Evolutionary conservation across 2,113 vertebrate genomes (phyloP).

Genomic region (Psittacus erithacus): DNA sequence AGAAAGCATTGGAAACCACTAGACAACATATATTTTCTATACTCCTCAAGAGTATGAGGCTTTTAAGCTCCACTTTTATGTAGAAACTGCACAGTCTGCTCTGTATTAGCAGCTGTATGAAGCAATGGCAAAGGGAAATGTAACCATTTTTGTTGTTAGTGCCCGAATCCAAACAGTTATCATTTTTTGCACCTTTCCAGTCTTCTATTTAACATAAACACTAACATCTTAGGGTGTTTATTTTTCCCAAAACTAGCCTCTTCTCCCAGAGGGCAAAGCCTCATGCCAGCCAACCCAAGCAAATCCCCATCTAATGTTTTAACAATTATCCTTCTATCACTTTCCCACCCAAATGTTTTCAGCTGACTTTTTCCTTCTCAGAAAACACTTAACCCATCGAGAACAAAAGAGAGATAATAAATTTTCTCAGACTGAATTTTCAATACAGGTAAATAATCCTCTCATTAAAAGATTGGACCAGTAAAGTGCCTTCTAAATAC

Average conservation of each 20-base stretch:
- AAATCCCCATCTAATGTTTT: background rate
- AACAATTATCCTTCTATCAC: background rate
- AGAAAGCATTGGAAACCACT: background rate
- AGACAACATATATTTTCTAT: background rate
- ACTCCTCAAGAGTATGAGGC: rapidly evolving
- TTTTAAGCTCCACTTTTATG: background rate
- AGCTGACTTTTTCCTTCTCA: background rate
- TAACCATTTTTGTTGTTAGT: background rate
- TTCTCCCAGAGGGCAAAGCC: background rate
- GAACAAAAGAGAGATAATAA: background rate
- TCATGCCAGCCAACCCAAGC: background rate
- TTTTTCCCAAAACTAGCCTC: background rate
- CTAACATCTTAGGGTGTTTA: background rate
- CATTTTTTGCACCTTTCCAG: background rate
- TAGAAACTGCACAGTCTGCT: background rate
- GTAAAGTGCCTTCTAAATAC: background rate
- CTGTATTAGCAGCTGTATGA: background rate
- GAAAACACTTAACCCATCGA: background rate
- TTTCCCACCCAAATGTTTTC: background rate
- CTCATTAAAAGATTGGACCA: background rate
- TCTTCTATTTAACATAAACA: background rate
- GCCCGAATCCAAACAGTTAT: background rate
- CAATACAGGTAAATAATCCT: background rate
- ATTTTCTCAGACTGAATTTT: background rate
- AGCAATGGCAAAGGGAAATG: background rate